A percentile compares a stretch with the other conserved stretches of the same genome.
phyloP scores from a whole-genome alignment of 2,888 invertebrate genomes.

The Drosophila nr. perissopoda region DNA sequence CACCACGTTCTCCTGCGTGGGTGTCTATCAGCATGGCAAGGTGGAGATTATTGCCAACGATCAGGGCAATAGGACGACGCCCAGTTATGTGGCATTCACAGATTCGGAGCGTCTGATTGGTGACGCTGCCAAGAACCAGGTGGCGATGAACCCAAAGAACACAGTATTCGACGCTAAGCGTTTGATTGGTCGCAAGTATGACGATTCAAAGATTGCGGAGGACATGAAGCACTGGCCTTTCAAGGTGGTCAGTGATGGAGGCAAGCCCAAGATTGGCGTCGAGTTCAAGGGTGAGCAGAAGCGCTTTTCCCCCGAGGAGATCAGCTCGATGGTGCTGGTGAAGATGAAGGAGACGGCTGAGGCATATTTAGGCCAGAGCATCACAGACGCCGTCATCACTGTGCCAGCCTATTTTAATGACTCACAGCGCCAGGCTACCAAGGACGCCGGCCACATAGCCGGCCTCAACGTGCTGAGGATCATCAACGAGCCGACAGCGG shows the following conservation, averaged over 20 bases:
- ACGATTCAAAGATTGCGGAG: conserved; percentile 93
- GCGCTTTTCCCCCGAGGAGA: conserved; percentile 94
- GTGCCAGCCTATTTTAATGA: conserved; percentile 89
- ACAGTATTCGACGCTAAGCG: conserved; percentile 97
- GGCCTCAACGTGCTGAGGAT: conserved; percentile 33
- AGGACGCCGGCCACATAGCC: conserved; percentile 34
- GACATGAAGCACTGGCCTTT: conserved; percentile 98
- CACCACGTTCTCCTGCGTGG: conserved; percentile 90
- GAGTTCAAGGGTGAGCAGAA: conserved; percentile 95
- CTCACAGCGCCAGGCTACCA: conserved; percentile 35
- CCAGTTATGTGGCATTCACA: conserved; percentile 90
- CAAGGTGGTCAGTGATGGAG: conserved; percentile 91
- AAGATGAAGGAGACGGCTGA: conserved; percentile 97
- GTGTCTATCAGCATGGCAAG: conserved; percentile 92
- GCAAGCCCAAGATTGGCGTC: conserved; percentile 93
- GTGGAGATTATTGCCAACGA: conserved; percentile 94
- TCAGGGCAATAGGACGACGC: conserved; percentile 87
- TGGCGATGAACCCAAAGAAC: conserved; percentile 95
- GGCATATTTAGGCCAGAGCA: conserved; percentile 93
- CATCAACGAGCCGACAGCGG: conserved; percentile 36
- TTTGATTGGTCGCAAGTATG: conserved; percentile 95
- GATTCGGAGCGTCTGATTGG: conserved; percentile 90
- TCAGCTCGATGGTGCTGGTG: conserved; percentile 95
- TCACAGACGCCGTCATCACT: conserved; percentile 94
- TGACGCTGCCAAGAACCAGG: conserved; percentile 93